A percentile compares a stretch with the other conserved stretches of the same genome.
phyloP scores from a whole-genome alignment of 2,797 vertebrate species.

The Lepilemur ruficaudatus region DNA sequence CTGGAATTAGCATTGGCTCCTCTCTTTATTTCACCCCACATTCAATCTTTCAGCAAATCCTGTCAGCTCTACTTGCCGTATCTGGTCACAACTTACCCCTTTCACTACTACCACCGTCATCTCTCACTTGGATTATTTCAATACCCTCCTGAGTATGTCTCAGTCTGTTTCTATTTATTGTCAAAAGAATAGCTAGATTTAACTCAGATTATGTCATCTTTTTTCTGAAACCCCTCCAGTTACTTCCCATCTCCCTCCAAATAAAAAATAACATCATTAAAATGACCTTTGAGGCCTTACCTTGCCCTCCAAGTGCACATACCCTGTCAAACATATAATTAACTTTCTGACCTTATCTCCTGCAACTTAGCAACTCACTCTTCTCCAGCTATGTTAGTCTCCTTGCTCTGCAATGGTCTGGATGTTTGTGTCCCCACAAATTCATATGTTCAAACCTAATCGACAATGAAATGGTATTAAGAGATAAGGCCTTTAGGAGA shows the following conservation, averaged over 20 bases:
- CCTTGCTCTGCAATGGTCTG: not conserved
- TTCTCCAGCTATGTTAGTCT: not conserved
- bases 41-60: not conserved
- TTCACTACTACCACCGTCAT: not conserved
- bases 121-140: not conserved
- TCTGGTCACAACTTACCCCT: not conserved
- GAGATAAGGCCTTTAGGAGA: not conserved
- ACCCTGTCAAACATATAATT: not conserved
- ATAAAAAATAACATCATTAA: not conserved
- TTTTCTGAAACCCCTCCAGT: not conserved
- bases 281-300: not conserved
- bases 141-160: not conserved
- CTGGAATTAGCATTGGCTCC: not conserved
- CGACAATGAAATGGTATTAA: not conserved
- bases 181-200: not conserved
- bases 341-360: not conserved
- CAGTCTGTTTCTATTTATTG: not conserved
- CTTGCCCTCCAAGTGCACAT: not conserved
- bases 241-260: not conserved
- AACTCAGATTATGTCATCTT: not conserved
- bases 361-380: not conserved
- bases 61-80: not conserved
- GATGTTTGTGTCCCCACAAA: not conserved
- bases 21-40: not conserved
- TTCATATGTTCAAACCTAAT: not conserved